phyloP scores from a whole-genome alignment of 2,113 vertebrate species.

The Microcebus jonahi region DNA sequence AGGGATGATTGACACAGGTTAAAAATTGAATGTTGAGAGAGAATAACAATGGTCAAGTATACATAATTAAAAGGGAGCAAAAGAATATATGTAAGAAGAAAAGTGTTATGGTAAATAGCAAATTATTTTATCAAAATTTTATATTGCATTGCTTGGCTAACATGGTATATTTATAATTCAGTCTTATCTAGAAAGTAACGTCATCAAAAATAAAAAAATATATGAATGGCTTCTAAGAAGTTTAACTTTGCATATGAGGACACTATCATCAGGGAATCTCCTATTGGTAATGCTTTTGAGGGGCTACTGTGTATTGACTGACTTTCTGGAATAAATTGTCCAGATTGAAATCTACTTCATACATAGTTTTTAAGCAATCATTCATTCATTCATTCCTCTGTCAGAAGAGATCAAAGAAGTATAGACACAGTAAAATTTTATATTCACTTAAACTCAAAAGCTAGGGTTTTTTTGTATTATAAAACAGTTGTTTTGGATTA shows the following conservation, averaged over 20 bases:
- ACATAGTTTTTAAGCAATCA: background rate
- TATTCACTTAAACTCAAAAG: background rate
- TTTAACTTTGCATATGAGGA: background rate
- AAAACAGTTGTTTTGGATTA: background rate
- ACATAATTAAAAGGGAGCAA: background rate
- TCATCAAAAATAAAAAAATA: background rate
- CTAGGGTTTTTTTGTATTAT: background rate
- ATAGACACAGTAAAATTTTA: background rate
- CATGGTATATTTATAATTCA: background rate
- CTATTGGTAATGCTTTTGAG: background rate
- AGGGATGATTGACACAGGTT: background rate
- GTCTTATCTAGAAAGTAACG: background rate
- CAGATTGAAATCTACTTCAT: constrained; percentile 16
- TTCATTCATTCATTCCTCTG: background rate
- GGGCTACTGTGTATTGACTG: background rate
- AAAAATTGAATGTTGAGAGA: background rate
- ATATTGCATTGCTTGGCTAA: background rate
- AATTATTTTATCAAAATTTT: background rate
- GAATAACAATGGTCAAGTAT: background rate
- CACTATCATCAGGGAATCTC: constrained; percentile 8
- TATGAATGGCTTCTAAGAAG: background rate
- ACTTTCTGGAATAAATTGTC: constrained; percentile 29
- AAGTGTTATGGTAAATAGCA: constrained; percentile 6
- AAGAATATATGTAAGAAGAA: background rate
- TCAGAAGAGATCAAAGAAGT: background rate